Evolutionary conservation across 2,888 invertebrate species (phyloP).

Genomic region (Agriotes lineatus): DNA sequence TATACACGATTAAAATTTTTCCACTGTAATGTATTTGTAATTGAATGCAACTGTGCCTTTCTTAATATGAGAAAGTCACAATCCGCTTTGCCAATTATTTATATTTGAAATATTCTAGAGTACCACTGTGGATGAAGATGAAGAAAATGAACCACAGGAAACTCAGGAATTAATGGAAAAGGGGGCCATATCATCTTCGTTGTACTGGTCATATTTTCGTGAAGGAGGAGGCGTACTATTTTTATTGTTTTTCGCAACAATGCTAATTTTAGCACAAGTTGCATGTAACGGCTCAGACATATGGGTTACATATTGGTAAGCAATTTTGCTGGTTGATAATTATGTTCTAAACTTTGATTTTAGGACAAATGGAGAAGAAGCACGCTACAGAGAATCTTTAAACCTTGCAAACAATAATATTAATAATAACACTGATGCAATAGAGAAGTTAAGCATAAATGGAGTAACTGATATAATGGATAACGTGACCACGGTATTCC

Average conservation of each 20-base stretch:
- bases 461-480: not conserved
- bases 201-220: conserved; percentile 78
- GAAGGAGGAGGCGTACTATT: conserved; percentile 75
- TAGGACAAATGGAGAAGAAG: conserved; percentile 67
- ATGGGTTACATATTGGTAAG: conserved; percentile 83
- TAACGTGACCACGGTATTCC: not conserved
- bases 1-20: not conserved
- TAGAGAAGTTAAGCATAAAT: not conserved
- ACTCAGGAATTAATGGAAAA: conserved; percentile 75
- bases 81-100: no score
- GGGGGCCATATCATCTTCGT: conserved; percentile 73
- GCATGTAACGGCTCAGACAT: conserved; percentile 80
- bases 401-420: not conserved
- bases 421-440: not conserved
- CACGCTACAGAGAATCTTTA: not conserved
- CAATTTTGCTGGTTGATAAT: no score
- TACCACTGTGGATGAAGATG: conserved; percentile 62
- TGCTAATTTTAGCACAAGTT: conserved; percentile 76
- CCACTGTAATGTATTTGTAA: no score
- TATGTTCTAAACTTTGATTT: no score
- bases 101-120: no score
- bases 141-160: conserved; percentile 70
- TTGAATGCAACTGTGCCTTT: no score
- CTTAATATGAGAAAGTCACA: no score
- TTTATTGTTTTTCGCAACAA: conserved; percentile 66